These are phyloP conservation scores for Gymnocheta viridis DNA, from an alignment of 2,888 invertebrate species.

Conservation along the genomic window DNA sequence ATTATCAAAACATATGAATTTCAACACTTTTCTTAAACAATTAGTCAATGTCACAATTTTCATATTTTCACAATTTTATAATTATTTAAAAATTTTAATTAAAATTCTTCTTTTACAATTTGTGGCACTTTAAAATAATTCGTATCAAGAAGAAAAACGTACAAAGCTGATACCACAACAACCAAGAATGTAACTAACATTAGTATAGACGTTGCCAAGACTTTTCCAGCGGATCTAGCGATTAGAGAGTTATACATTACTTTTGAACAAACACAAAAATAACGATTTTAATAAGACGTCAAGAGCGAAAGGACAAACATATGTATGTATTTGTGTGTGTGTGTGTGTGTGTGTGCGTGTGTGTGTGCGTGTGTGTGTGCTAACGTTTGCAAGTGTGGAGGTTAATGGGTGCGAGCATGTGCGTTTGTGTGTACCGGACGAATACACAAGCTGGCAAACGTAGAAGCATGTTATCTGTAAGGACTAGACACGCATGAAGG, in stretches of 20 bases:
- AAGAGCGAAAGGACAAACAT: conserved; percentile 59
- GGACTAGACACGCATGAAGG: conserved; percentile 30
- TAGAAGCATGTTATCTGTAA: conserved; percentile 30
- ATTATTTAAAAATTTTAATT: conserved; percentile 24
- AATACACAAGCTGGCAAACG: conserved; percentile 15
- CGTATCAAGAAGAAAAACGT: conserved; percentile 52
- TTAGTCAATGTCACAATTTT: neutral
- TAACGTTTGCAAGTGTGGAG: too few species aligned
- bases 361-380: neutral
- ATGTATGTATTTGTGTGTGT: neutral
- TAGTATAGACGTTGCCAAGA: conserved; percentile 71
- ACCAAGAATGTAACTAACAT: conserved; percentile 77
- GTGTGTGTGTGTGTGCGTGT: neutral
- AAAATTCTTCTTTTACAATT: conserved; percentile 44
- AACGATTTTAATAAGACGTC: conserved; percentile 36
- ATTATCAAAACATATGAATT: conserved; percentile 3
- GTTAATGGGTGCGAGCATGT: neutral
- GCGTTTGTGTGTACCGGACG: neutral
- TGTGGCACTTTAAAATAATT: conserved; percentile 56
- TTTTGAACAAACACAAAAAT: conserved; percentile 22
- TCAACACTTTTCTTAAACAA: conserved; percentile 31
- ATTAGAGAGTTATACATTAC: conserved; percentile 42
- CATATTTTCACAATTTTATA: too few species aligned
- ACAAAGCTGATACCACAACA: conserved; percentile 75
- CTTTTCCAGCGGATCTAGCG: conserved; percentile 63